Percentiles rank a stretch among this genome's conserved stretches.
Evolutionary conservation across 2,113 vertebrate genomes (phyloP).

Genomic region (Barbus barbus): DNA sequence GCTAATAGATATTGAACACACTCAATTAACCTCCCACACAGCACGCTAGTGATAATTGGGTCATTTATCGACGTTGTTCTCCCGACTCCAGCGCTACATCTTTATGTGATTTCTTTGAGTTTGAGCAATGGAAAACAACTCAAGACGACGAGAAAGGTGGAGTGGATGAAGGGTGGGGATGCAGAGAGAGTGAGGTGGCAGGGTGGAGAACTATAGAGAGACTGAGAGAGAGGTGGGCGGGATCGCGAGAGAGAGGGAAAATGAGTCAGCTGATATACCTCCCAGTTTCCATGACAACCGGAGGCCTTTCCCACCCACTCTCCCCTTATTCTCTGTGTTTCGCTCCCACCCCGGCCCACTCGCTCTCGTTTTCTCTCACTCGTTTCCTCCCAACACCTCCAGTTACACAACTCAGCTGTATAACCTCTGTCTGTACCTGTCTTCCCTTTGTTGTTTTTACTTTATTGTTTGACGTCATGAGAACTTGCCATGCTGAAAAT

Average conservation of each 20-base stretch:
- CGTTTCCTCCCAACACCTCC: constrained; percentile 18
- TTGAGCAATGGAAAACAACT: background rate
- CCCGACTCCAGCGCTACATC: background rate
- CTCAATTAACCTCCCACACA: constrained; percentile 23
- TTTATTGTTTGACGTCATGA: background rate
- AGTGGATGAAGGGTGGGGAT: constrained; percentile 48
- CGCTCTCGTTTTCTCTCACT: constrained; percentile 50
- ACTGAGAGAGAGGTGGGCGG: constrained; percentile 42
- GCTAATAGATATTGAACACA: constrained; percentile 38
- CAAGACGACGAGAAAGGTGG: constrained; percentile 48
- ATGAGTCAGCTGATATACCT: constrained; percentile 76
- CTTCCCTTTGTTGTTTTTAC: background rate
- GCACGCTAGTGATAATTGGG: constrained; percentile 38
- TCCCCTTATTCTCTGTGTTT: constrained; percentile 37
- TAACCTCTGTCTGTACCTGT: constrained; percentile 2
- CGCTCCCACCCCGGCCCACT: background rate
- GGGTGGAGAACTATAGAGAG: constrained; percentile 49
- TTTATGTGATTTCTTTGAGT: background rate
- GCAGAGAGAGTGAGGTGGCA: constrained; percentile 41
- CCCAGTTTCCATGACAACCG: constrained; percentile 80
- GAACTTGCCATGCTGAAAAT: background rate
- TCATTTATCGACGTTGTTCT: constrained; percentile 33
- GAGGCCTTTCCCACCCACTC: constrained; percentile 77
- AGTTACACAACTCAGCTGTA: constrained; percentile 6
- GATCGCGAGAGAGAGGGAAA: too few relatives aligned